Evolutionary conservation across 92 coral and sea anemone species (phyloP).

Genomic region (Epizoanthus ramosus): DNA sequence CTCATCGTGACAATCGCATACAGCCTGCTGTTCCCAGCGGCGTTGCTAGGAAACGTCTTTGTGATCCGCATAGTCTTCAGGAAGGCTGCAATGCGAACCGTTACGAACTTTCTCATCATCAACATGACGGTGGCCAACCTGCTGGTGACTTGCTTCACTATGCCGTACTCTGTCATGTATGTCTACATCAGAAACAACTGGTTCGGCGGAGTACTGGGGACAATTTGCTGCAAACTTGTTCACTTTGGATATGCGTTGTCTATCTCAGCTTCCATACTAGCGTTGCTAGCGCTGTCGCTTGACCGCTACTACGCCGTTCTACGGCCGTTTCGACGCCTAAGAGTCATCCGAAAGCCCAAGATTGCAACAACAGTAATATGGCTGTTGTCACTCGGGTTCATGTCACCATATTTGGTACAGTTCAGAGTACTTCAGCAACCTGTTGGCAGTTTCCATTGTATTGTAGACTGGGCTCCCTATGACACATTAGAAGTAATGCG

Average conservation of each 20-base stretch:
- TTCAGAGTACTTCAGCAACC: conserved; percentile 30
- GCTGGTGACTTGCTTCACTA: conserved; percentile 67
- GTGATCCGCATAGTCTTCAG: conserved; percentile 71
- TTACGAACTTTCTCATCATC: conserved; percentile 76
- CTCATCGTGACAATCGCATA: conserved; percentile 65
- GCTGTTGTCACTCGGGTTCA: conserved; percentile 60
- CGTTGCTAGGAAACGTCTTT: conserved; percentile 71
- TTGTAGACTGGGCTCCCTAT: conserved; percentile 67
- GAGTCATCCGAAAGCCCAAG: conserved; percentile 60
- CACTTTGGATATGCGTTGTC: conserved; percentile 83
- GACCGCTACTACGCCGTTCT: conserved; percentile 81
- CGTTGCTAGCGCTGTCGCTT: conserved; percentile 67
- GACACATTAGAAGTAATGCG: conserved; percentile 57
- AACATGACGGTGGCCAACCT: conserved; percentile 87
- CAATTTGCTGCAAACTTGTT: conserved; percentile 65
- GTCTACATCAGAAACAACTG: conserved; percentile 52
- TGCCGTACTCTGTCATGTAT: conserved; percentile 72
- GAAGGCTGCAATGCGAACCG: conserved; percentile 66
- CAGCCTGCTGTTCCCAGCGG: conserved; percentile 66
- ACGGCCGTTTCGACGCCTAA: conserved; percentile 62
- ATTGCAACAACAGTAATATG: conserved; percentile 64
- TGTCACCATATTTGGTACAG: conserved; percentile 77
- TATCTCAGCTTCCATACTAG: conserved; percentile 83
- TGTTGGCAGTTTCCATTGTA: conserved; percentile 42
- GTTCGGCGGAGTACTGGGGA: conserved; percentile 69